These are phyloP conservation scores for Eurystomus glaucurus DNA, from an alignment of 2,797 vertebrate species.

Conservation along the genomic window DNA sequence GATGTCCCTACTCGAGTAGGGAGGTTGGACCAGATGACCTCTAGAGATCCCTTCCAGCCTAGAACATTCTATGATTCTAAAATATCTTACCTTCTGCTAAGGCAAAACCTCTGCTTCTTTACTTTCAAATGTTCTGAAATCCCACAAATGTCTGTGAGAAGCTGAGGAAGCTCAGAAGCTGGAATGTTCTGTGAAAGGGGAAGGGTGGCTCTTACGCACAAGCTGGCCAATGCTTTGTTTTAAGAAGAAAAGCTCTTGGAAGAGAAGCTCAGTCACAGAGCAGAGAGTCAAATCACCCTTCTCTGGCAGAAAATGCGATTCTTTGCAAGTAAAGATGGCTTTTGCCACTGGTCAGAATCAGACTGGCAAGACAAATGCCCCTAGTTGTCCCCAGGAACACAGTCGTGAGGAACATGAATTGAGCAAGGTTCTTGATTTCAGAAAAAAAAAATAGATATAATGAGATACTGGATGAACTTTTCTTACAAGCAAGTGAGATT, in stretches of 20 bases:
- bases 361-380: background rate
- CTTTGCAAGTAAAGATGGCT: background rate
- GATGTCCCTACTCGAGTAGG: no score
- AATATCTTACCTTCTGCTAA: slow-evolving; percentile 27
- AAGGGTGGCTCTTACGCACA: background rate
- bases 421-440: background rate
- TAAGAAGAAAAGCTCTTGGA: background rate
- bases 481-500: slow-evolving; percentile 23
- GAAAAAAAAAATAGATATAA: background rate
- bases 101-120: slow-evolving; percentile 25
- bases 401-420: background rate
- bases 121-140: slow-evolving; percentile 40
- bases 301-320: background rate
- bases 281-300: background rate
- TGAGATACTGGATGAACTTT: slow-evolving; percentile 29
- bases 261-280: background rate
- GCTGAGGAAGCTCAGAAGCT: slow-evolving; percentile 30
- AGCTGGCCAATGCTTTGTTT: background rate
- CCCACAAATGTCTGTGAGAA: slow-evolving; percentile 1
- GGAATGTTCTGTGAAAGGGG: background rate
- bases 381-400: background rate
- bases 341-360: background rate
- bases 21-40: no score
- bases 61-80: background rate
- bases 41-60: no score